Conservation (phyloP, 2,888 invertebrate genomes). For the Malacosoma neustria region DNA sequence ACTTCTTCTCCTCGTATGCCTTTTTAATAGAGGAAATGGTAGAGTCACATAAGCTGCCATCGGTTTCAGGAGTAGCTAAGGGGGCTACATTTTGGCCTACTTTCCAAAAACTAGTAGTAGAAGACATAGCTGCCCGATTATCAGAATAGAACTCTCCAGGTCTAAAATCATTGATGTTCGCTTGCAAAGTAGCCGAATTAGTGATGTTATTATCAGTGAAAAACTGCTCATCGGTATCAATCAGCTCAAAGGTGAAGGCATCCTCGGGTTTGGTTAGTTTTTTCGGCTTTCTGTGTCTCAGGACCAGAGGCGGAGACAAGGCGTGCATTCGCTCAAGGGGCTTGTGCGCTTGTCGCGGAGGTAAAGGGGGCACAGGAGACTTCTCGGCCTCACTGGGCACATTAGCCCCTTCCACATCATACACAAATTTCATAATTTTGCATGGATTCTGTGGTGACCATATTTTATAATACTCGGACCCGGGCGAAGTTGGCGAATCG, state of each 20-base stretch:
- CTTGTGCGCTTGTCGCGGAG: slow-evolving; percentile 82
- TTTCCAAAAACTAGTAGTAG: slow-evolving; percentile 54
- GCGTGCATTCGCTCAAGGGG: slow-evolving; percentile 86
- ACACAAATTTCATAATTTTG: slow-evolving; percentile 72
- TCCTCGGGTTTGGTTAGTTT: slow-evolving; percentile 80
- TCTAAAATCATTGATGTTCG: slow-evolving; percentile 57
- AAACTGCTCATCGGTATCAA: slow-evolving; percentile 85
- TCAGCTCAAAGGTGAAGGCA: slow-evolving; percentile 87
- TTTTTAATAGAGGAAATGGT: slow-evolving; percentile 69
- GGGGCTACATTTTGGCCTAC: slow-evolving; percentile 69
- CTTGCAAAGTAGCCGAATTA: slow-evolving; percentile 54
- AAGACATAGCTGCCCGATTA: slow-evolving; percentile 48
- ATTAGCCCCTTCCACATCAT: slow-evolving; percentile 64
- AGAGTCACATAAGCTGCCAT: slow-evolving; percentile 75
- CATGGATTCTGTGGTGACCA: slow-evolving; percentile 79
- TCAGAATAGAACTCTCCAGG: slow-evolving; percentile 69
- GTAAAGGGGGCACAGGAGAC: slow-evolving; percentile 80
- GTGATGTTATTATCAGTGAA: slow-evolving; percentile 66
- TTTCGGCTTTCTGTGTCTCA: slow-evolving; percentile 80
- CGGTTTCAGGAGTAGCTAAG: slow-evolving; percentile 77
- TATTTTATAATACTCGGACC: slow-evolving; percentile 80
- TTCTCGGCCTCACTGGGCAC: slow-evolving; percentile 73
- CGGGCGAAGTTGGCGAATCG: slow-evolving; percentile 73
- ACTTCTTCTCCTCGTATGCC: slow-evolving; percentile 54
- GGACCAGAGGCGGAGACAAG: slow-evolving; percentile 80